Conservation (phyloP, 2,113 vertebrate genomes). For the Mus musculus region DNA sequence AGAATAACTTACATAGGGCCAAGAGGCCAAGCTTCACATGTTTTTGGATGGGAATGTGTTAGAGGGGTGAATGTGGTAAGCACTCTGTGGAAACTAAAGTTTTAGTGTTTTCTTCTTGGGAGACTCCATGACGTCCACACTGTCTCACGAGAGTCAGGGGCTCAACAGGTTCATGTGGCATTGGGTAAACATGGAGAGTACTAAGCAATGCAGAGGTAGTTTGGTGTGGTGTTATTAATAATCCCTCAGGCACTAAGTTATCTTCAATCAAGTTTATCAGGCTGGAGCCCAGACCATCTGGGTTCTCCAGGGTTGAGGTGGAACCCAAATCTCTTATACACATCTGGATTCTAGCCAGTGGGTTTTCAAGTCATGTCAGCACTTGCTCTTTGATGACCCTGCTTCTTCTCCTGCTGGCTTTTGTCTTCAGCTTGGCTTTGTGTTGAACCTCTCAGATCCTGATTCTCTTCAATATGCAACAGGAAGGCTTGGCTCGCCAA, state of each 20-base stretch:
- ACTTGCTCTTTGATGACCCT: background rate
- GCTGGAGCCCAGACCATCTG: background rate
- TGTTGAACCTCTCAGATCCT: background rate
- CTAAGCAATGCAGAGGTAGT: background rate
- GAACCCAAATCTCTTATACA: background rate
- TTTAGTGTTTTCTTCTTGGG: background rate
- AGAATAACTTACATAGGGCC: background rate
- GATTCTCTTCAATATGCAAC: background rate
- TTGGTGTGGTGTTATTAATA: background rate
- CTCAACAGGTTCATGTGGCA: background rate
- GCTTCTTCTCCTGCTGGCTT: background rate
- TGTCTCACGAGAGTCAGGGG: background rate
- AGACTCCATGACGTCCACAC: background rate
- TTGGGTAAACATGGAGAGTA: background rate
- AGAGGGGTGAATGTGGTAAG: background rate
- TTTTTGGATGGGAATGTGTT: background rate
- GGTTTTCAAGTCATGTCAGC: background rate
- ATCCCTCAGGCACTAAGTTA: background rate
- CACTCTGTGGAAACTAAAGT: background rate
- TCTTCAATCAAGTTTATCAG: background rate
- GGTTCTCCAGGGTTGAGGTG: background rate
- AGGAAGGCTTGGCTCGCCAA: background rate
- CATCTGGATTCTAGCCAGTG: background rate
- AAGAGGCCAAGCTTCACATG: background rate
- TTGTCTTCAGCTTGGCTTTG: background rate